Percentiles rank a stretch among this genome's conserved stretches.
Conservation (phyloP, 2,113 vertebrate species). For the Meriones unguiculatus region DNA sequence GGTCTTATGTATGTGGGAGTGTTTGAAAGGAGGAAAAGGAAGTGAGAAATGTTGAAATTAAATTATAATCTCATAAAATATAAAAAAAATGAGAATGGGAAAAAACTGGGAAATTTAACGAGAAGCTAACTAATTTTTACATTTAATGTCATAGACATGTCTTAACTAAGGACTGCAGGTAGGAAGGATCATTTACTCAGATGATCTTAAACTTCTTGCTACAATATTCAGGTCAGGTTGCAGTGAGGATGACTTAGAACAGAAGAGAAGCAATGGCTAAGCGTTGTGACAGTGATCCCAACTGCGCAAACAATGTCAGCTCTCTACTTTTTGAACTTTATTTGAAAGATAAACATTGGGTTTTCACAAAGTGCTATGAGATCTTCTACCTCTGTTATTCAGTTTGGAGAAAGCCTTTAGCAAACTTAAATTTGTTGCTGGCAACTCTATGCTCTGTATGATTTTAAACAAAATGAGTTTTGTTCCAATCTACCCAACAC, state of each 20-base stretch:
- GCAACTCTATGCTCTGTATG: slow-evolving; percentile 75
- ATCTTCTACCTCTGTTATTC: slow-evolving; percentile 81
- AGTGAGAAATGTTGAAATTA: not conserved
- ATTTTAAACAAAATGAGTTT: slow-evolving; percentile 84
- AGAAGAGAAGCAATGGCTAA: slow-evolving; percentile 72
- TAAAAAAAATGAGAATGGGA: not conserved
- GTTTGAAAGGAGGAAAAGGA: not conserved
- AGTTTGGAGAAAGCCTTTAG: slow-evolving; percentile 86
- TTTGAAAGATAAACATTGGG: slow-evolving; percentile 83
- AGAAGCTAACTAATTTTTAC: slow-evolving; percentile 67
- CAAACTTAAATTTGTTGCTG: slow-evolving; percentile 83
- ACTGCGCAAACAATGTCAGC: slow-evolving; percentile 66
- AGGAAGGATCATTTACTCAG: slow-evolving; percentile 60
- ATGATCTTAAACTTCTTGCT: slow-evolving; percentile 26
- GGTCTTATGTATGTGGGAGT: too few relatives aligned
- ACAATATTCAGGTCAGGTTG: slow-evolving; percentile 42
- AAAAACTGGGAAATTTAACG: slow-evolving; percentile 57
- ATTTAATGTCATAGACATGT: slow-evolving; percentile 66
- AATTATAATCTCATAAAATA: not conserved
- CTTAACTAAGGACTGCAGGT: slow-evolving; percentile 43
- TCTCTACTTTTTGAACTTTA: slow-evolving; percentile 82
- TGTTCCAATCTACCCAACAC: slow-evolving; percentile 69
- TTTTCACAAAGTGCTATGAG: slow-evolving; percentile 80
- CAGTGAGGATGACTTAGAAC: slow-evolving; percentile 38
- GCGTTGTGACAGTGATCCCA: not conserved